Conservation (phyloP, 1,140 invertebrate genomes). For the Platorchestia sp. region DNA sequence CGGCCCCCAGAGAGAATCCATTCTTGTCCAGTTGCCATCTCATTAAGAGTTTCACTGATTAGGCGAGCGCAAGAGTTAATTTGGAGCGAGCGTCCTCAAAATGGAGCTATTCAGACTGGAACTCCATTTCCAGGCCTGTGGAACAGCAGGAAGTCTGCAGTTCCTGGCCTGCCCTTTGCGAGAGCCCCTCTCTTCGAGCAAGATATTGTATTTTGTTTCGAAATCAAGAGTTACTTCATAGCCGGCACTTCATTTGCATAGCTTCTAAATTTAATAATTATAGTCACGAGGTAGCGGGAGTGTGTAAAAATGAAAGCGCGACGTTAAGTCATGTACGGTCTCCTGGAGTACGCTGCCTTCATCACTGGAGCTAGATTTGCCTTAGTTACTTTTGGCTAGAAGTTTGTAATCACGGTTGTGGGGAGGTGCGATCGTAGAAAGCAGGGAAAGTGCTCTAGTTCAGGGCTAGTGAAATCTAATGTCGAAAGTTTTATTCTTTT, state of each 20-base stretch:
- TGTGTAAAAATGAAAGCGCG: background rate
- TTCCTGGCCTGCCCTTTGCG: background rate
- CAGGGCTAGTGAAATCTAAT: too few relatives aligned
- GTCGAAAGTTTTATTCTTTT: too few relatives aligned
- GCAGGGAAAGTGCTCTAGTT: too few relatives aligned
- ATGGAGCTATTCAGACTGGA: background rate
- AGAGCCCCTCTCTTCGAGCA: background rate
- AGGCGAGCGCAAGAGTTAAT: background rate
- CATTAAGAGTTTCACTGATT: slow-evolving; percentile 9
- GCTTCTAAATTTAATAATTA: background rate
- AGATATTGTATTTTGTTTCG: background rate
- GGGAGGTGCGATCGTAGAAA: too few relatives aligned
- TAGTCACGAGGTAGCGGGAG: background rate
- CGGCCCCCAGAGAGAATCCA: background rate
- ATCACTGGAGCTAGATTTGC: background rate
- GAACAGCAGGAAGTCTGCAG: background rate
- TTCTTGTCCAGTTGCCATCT: background rate
- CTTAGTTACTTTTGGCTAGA: background rate
- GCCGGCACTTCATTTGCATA: background rate
- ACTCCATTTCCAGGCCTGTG: background rate
- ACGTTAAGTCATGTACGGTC: background rate
- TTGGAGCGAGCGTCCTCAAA: background rate
- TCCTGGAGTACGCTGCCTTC: background rate
- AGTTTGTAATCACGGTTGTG: too few relatives aligned
- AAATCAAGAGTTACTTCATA: background rate